These are phyloP conservation scores for Lepidiolamprologus cunningtoni DNA, from an alignment of 2,113 vertebrate genomes.

Conservation along the genomic window DNA sequence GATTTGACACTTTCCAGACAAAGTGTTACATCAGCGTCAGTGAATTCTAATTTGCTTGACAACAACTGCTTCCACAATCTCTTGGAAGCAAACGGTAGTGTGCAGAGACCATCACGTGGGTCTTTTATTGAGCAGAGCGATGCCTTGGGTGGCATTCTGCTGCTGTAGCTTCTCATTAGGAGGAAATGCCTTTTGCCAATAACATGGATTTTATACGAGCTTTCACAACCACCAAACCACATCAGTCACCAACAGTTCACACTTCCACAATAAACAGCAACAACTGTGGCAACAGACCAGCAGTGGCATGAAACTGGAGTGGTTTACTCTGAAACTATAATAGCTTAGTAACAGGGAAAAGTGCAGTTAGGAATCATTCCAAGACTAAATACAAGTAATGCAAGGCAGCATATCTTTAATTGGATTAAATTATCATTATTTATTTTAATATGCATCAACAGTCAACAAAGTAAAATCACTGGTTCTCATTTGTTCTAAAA, in stretches of 20 bases:
- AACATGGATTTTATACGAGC: constrained; percentile 5
- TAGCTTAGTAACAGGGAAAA: neutral
- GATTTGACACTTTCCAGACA: neutral
- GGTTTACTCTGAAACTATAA: neutral
- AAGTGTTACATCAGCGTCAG: neutral
- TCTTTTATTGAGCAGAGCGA: neutral
- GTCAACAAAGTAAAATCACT: neutral
- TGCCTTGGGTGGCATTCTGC: neutral
- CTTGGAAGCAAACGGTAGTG: neutral
- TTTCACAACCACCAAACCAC: constrained; percentile 37
- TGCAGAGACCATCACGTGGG: neutral
- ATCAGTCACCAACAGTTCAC: constrained; percentile 9
- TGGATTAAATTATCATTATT: neutral
- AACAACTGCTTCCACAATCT: neutral
- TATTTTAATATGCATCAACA: neutral
- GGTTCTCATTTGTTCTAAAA: neutral
- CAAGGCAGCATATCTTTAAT: neutral
- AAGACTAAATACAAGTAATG: neutral
- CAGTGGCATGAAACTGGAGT: neutral
- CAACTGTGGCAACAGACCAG: neutral
- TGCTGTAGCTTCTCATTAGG: constrained; percentile 2
- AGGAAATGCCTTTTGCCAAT: constrained; percentile 12
- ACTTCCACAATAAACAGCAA: neutral
- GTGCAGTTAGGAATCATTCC: neutral
- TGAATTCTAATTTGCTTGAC: neutral